phyloP scores from a whole-genome alignment of 2,888 invertebrate species.

The Drosophila testacea region DNA sequence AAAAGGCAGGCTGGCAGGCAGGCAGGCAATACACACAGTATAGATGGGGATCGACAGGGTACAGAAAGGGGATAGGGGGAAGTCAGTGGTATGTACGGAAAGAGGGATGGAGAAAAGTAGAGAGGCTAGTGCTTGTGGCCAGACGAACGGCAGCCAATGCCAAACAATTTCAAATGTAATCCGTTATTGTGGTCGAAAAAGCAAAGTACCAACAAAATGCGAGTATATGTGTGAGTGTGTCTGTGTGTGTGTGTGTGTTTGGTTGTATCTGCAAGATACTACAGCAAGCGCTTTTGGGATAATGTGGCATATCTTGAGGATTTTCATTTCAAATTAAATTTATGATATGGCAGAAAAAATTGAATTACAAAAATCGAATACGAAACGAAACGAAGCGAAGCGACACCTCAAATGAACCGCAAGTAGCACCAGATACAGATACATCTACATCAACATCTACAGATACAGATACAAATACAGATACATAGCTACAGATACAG shows the following conservation, averaged over 20 bases:
- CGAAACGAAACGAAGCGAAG: slow-evolving; percentile 35
- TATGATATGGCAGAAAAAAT: slow-evolving; percentile 77
- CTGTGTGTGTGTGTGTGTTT: slow-evolving; percentile 13
- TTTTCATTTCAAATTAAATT: slow-evolving; percentile 83
- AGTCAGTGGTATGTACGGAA: background rate
- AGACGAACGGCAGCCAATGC: slow-evolving; percentile 54
- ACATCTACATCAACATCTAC: background rate
- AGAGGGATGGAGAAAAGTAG: background rate
- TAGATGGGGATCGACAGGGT: slow-evolving; percentile 2
- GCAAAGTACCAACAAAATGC: slow-evolving; percentile 29
- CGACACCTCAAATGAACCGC: slow-evolving; percentile 66
- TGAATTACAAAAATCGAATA: slow-evolving; percentile 51
- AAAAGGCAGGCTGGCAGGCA: slow-evolving; percentile 15
- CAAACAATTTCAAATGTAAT: slow-evolving; percentile 81
- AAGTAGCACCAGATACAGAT: slow-evolving; percentile 25
- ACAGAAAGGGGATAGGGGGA: background rate
- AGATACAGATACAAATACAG: slow-evolving; percentile 12
- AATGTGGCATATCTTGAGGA: slow-evolving; percentile 72
- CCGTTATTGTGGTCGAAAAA: slow-evolving; percentile 67
- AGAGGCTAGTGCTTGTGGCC: slow-evolving; percentile 34
- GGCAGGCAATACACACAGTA: background rate
- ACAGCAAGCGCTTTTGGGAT: slow-evolving; percentile 43
- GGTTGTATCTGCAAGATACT: slow-evolving; percentile 54
- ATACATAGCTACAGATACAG: slow-evolving; percentile 6
- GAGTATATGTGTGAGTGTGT: slow-evolving; percentile 1